Base-by-base conservation (phyloP, 1,140 invertebrate species). In the Drosophila orena region DNA sequence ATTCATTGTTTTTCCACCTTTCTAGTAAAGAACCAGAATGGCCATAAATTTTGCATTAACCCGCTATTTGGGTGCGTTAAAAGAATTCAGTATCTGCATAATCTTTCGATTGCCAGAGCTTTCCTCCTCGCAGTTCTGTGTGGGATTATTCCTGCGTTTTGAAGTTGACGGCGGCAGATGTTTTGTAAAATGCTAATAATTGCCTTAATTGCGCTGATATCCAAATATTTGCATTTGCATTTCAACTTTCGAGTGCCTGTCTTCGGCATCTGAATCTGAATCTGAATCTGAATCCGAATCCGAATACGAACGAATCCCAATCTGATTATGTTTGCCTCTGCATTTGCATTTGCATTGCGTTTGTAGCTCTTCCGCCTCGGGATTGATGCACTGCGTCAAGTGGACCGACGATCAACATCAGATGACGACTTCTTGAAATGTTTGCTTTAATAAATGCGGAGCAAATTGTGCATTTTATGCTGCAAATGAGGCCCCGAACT, bases 381-480 rank as follows among this genome's bases (percentile, higher is more conserved):
- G 37, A 80, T 62, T 57, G 55, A 60, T 73, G 61, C 49, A 58
- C 17, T 52, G 47, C 49, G 61, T 55, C 65, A 79, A 79, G 77
- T 74, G 80, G 54, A 65, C 46, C 61, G 27, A 60, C 43, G 42
- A 44, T 49, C n/a, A n/a, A n/a, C n/a, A n/a, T n/a, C n/a, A n/a
- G 17, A 53, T 54, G 77, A 65, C 56, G 77, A 65, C 59, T 65
- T 65, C 57, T 78, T 61, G 44, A 71, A 75, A 70, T 70, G 50
- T 79, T 88, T 88, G 55, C 59, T 62, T 72, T 68, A 69, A 58
- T 79, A 78, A 86, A 83, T 57, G 58, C 69, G 43, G 14, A 62
- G 57, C 59, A 89, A 88, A 88, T 89, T 76, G 71, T 77, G 83
- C 84, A 74, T 89, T 88, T 89, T 72, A 83, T 79, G 76, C 76